Conservation (phyloP, 2,113 vertebrate genomes). For the Calypte anna region DNA sequence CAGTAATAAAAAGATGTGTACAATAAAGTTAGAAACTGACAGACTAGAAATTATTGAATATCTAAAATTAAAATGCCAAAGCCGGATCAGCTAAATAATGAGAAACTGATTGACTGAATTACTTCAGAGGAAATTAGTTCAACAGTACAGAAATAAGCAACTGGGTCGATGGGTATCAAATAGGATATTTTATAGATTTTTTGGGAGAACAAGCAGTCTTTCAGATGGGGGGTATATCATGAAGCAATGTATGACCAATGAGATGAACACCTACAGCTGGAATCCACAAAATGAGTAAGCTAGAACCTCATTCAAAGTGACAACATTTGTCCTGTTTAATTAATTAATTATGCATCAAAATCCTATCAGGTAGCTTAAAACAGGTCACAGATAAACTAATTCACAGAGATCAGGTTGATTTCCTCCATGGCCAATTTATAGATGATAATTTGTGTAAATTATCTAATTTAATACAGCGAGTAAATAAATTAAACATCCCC, state of each 20-base stretch:
- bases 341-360: constrained; percentile 61
- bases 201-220: not conserved
- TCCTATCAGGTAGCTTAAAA: constrained; percentile 59
- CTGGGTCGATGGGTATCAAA: not conserved
- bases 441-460: constrained; percentile 57
- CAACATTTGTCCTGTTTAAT: constrained; percentile 44
- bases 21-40: constrained; percentile 61
- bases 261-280: not conserved
- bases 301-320: constrained; percentile 21
- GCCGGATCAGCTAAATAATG: constrained; percentile 66
- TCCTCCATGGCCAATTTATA: constrained; percentile 43
- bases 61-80: constrained; percentile 78
- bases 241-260: not conserved
- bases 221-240: constrained; percentile 8
- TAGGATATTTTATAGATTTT: constrained; percentile 45
- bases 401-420: constrained; percentile 46
- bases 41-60: constrained; percentile 68
- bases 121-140: constrained; percentile 70
- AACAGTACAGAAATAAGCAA: constrained; percentile 65
- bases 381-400: constrained; percentile 50
- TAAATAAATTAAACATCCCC: constrained; percentile 65
- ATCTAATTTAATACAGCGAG: constrained; percentile 56
- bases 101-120: constrained; percentile 74
- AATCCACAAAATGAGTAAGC: not conserved
- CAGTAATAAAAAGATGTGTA: constrained; percentile 47